phyloP scores from a whole-genome alignment of 2,888 invertebrate genomes.

The Seira ritae region DNA sequence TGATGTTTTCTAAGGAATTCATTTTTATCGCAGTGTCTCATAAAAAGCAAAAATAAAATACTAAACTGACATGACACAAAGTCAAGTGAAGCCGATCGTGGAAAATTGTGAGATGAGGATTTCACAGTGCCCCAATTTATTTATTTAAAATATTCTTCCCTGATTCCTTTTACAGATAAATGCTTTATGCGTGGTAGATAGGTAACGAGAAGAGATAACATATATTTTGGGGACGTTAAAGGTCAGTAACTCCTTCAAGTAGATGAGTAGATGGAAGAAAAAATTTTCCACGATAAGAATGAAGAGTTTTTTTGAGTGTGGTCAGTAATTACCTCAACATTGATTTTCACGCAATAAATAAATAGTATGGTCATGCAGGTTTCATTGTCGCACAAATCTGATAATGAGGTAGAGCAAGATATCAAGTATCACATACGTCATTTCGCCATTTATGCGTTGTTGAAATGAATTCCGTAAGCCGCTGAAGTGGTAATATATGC shows the following conservation, averaged over 20 bases:
- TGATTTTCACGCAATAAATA: neutral
- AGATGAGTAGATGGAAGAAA: too few species aligned
- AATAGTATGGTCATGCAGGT: neutral
- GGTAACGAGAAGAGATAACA: too few species aligned
- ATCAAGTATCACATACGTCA: too few species aligned
- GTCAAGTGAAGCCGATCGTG: neutral
- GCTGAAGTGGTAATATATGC: neutral
- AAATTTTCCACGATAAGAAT: slow-evolving; percentile 23
- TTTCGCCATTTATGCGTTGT: too few species aligned
- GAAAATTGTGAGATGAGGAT: neutral
- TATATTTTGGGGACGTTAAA: neutral
- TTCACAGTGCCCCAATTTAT: neutral
- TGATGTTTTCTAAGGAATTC: too few species aligned
- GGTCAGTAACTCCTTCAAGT: slow-evolving; percentile 18
- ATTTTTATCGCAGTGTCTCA: too few species aligned
- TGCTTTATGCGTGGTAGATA: slow-evolving; percentile 9
- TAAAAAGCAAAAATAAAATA: too few species aligned
- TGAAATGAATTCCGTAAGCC: too few species aligned
- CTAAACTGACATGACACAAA: slow-evolving; percentile 26
- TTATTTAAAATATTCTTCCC: too few species aligned
- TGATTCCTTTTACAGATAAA: too few species aligned
- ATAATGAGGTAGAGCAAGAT: too few species aligned
- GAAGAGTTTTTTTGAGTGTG: slow-evolving; percentile 20
- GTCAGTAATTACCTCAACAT: slow-evolving; percentile 21
- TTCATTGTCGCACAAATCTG: neutral